These are phyloP conservation scores for Rhinoderma darwinii DNA, from an alignment of 2,113 vertebrate genomes.

Conservation along the genomic window DNA sequence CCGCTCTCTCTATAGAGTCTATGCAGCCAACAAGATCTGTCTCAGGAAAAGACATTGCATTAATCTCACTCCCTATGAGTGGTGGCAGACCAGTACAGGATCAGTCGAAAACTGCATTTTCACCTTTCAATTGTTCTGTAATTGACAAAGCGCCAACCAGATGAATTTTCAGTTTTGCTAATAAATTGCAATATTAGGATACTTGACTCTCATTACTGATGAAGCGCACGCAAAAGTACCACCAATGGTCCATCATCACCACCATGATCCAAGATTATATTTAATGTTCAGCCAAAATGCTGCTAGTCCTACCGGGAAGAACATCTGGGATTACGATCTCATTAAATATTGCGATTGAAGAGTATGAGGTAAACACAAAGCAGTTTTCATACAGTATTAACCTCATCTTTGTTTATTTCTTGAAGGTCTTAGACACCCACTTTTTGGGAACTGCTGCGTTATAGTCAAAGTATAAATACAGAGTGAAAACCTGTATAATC, in stretches of 20 bases:
- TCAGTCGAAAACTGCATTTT: too few species aligned
- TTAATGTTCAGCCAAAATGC: not conserved
- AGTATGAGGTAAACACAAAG: not conserved
- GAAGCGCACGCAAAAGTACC: not conserved
- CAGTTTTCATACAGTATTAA: not conserved
- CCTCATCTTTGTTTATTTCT: not conserved
- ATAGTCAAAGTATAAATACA: not conserved
- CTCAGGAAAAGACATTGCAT: too few species aligned
- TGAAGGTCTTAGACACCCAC: not conserved
- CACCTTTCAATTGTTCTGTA: too few species aligned
- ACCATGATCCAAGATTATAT: not conserved
- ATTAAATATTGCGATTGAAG: not conserved
- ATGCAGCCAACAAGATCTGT: too few species aligned
- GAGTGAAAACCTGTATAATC: constrained; percentile 9
- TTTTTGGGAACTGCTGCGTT: not conserved
- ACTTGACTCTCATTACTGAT: too few species aligned
- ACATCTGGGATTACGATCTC: not conserved
- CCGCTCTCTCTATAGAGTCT: too few species aligned
- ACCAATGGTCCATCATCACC: not conserved
- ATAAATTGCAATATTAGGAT: too few species aligned
- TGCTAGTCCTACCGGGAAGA: not conserved
- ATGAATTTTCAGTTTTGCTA: too few species aligned
- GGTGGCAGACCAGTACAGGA: too few species aligned
- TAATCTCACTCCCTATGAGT: too few species aligned
- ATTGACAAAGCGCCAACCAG: too few species aligned